Conservation (phyloP, 2,113 vertebrate species). For the Machaerirhynchus nigripectus region DNA sequence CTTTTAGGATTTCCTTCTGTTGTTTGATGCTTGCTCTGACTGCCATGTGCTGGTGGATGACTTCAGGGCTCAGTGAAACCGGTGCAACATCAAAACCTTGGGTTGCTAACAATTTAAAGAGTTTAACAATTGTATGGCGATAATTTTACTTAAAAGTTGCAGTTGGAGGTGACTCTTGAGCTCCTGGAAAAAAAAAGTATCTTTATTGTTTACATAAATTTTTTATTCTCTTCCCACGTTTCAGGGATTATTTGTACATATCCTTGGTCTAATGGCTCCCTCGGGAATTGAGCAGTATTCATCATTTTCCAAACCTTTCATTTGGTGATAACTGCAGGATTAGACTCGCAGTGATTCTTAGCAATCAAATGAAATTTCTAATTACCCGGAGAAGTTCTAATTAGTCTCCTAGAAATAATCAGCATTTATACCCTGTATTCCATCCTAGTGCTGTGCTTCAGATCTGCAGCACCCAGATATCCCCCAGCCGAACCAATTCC, state of each 20-base stretch:
- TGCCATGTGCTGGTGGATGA: background rate
- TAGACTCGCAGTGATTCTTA: background rate
- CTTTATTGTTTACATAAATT: background rate
- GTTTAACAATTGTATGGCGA: background rate
- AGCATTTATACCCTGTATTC: background rate
- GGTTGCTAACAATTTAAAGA: background rate
- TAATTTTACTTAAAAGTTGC: background rate
- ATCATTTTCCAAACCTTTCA: constrained; percentile 3
- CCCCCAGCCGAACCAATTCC: background rate
- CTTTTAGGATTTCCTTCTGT: background rate
- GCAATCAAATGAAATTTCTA: constrained; percentile 48
- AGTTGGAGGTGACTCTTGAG: background rate
- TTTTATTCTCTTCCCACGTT: background rate
- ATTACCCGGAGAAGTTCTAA: constrained; percentile 12
- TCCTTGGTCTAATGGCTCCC: background rate
- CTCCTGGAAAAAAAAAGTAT: background rate
- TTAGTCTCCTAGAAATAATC: constrained; percentile 24
- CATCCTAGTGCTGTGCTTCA: background rate
- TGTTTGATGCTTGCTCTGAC: background rate
- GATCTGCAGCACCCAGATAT: background rate
- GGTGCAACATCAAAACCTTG: background rate
- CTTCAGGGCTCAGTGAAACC: background rate
- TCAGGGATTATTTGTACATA: background rate
- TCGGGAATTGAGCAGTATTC: background rate
- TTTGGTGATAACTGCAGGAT: background rate